Base-by-base conservation (phyloP, 2,888 invertebrate genomes). In the Crepidodera aurea region DNA sequence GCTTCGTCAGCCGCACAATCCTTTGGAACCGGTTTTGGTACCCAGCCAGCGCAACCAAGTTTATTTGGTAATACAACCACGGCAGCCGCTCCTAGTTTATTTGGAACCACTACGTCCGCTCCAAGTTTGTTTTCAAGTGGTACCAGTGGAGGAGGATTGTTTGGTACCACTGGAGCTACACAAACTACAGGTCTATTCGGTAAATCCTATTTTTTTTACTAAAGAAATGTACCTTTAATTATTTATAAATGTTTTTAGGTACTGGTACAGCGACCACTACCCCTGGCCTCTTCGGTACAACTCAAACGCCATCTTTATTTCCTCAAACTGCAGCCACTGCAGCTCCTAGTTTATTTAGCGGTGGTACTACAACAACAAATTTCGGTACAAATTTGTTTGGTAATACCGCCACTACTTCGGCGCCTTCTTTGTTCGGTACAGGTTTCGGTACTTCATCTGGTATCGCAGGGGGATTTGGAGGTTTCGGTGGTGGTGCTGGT, bases 61-160 rank as follows among this genome's bases (percentile, higher is more conserved):
- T 77, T 87, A 22, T 87, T 87, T 78, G 85, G 87, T 12, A 59
- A 62, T 56, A 76, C 65, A 62, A 68, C 19, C 56, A 82, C 64
- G 7, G 56, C 69, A 3, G 51, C 67, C 1, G 56, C 69, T 1
- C 60, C 65, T 5, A 67, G 67, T 50, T 65, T 75, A 16, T 77
- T 77, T 64, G 69, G 80, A 1, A 58, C 65, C 29, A 64, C 66
- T 22, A 71, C 75, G 2, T 64, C 75, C 0, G 67, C 71, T 25
- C 68, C 75, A 2, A 72, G 72, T 51, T 64, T 76, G 22, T 76
- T 76, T 59, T 69, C 73, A 5, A 68, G 63, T 3, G 48, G 54
- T 54, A 60, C 64, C 6, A 40, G 71, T 1, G 66, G 66, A 12
- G 65, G 74, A 1, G 71, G 72, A 46, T 63, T 73, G 10, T 78